phyloP scores from a whole-genome alignment of 2,797 vertebrate species.

The Sebastes elongatus region DNA sequence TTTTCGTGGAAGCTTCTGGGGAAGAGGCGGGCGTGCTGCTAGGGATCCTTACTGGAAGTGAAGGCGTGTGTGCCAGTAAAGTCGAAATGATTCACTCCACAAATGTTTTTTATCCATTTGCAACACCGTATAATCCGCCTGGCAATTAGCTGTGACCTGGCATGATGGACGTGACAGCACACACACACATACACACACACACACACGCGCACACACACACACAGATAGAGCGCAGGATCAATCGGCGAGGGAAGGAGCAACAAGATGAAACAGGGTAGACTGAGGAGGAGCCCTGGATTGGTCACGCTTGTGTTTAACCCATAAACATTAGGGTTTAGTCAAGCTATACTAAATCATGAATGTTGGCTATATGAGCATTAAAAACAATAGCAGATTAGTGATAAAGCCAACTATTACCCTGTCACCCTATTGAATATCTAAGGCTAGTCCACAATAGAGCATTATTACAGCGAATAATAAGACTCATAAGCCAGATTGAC shows the following conservation, averaged over 20 bases:
- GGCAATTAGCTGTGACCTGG: conserved; percentile 63
- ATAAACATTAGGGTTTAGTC: conserved; percentile 57
- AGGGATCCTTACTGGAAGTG: conserved; percentile 68
- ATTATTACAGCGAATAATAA: conserved; percentile 46
- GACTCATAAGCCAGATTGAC: conserved; percentile 58
- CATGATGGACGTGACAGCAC: conserved; percentile 32
- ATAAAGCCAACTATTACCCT: conserved; percentile 50
- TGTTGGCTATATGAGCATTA: conserved; percentile 38
- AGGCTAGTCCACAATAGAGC: conserved; percentile 49
- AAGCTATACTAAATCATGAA: conserved; percentile 45
- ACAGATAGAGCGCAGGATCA: conserved; percentile 29
- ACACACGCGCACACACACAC: neutral
- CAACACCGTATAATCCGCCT: conserved; percentile 44
- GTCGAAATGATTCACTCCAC: conserved; percentile 62
- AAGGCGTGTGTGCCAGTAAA: conserved; percentile 55
- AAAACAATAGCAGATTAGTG: conserved; percentile 66
- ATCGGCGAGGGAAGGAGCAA: conserved; percentile 11
- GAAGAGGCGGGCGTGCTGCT: conserved; percentile 51
- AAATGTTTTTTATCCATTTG: conserved; percentile 60
- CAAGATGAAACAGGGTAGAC: conserved; percentile 21
- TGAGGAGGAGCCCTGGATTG: conserved; percentile 41
- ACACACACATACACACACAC: neutral
- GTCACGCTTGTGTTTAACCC: conserved; percentile 61
- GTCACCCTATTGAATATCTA: conserved; percentile 34
- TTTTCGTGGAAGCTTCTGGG: conserved; percentile 31